Percentiles rank a stretch among this genome's conserved stretches.
Conservation (phyloP, 2,888 invertebrate species). For the Tipula lateralis region DNA sequence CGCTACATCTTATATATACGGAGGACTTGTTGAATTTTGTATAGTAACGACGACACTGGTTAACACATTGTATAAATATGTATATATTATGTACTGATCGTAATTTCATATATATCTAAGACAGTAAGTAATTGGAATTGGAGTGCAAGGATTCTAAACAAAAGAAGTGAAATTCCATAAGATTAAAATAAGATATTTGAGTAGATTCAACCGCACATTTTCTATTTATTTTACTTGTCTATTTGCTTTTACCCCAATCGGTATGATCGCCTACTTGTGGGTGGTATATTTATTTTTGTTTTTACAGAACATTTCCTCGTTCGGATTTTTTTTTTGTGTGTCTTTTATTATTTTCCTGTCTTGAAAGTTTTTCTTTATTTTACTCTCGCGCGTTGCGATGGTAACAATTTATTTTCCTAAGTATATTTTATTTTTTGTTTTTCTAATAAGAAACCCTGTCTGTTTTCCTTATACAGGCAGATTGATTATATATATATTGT, state of each 20-base stretch:
- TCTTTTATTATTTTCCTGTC: background rate
- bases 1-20: background rate
- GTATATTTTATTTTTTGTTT: background rate
- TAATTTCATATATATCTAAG: background rate
- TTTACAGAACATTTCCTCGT: background rate
- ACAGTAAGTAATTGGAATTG: background rate
- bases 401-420: background rate
- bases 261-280: too few species aligned
- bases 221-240: background rate
- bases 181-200: constrained; percentile 1
- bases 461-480: background rate
- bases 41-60: background rate
- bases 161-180: background rate
- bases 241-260: background rate
- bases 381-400: background rate
- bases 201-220: background rate
- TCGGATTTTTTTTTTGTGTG: background rate
- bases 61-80: background rate
- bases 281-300: background rate
- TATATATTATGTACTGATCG: background rate
- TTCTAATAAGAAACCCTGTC: background rate
- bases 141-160: background rate
- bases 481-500: background rate
- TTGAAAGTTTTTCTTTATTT: background rate
- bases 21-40: background rate